phyloP scores from a whole-genome alignment of 2,888 invertebrate genomes.

The Octonoba sinensis region DNA sequence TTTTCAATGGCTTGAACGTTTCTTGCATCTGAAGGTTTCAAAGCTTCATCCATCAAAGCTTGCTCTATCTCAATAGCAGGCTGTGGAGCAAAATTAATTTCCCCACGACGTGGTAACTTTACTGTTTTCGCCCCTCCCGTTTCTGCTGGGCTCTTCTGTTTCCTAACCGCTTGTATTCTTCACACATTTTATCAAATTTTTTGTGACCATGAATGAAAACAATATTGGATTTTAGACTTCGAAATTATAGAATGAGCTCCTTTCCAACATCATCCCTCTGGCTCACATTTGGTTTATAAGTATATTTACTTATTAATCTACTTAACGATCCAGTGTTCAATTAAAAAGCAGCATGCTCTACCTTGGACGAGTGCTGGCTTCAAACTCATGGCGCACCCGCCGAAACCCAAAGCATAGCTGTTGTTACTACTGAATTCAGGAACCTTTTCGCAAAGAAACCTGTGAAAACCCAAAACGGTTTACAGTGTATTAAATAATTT shows the following conservation, averaged over 20 bases:
- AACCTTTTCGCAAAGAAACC: too few relatives aligned
- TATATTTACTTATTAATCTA: too few relatives aligned
- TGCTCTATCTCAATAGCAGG: neutral
- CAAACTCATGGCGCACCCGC: too few relatives aligned
- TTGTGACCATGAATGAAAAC: neutral
- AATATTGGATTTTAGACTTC: neutral
- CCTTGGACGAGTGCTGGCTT: too few relatives aligned
- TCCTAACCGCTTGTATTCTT: neutral
- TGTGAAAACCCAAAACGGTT: too few relatives aligned
- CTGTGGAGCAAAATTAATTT: neutral
- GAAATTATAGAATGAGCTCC: neutral
- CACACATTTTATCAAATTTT: neutral
- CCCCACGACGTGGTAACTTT: neutral
- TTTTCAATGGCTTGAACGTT: neutral
- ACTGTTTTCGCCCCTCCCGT: neutral
- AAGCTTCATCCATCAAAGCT: neutral
- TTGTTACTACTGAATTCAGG: too few relatives aligned
- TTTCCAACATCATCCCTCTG: neutral
- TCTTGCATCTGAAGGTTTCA: too few relatives aligned
- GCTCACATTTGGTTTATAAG: too few relatives aligned
- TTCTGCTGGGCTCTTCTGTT: neutral
- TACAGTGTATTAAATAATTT: too few relatives aligned
- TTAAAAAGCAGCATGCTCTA: too few relatives aligned
- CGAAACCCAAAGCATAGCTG: too few relatives aligned
- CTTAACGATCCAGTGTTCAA: too few relatives aligned